phyloP scores from a whole-genome alignment of 2,113 vertebrate genomes.

The Sinocyclocheilus anophthalmus region DNA sequence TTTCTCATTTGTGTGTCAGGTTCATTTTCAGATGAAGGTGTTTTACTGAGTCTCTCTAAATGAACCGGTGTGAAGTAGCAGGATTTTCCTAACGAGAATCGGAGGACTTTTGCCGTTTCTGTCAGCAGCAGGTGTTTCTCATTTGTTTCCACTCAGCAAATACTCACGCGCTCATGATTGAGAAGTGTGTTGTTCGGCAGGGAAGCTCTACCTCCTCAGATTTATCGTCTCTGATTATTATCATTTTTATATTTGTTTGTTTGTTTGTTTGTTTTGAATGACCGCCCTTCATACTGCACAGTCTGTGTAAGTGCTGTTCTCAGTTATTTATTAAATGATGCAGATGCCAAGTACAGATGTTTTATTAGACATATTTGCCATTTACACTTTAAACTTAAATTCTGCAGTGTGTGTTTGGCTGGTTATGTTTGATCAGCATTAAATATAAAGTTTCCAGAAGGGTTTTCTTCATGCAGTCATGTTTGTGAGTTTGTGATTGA shows the following conservation, averaged over 20 bases:
- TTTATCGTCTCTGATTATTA: background rate
- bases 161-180: background rate
- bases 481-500: background rate
- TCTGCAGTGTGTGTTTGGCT: background rate
- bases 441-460: background rate
- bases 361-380: no score
- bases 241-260: no score
- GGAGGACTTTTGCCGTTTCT: background rate
- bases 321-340: no score
- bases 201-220: conserved; percentile 31
- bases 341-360: background rate
- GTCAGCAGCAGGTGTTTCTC: conserved; percentile 51
- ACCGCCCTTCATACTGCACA: no score
- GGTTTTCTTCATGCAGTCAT: background rate
- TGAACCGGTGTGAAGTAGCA: conserved; percentile 30
- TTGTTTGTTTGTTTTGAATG: no score
- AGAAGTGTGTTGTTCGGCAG: background rate
- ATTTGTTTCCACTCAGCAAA: conserved; percentile 31
- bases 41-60: background rate
- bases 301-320: no score
- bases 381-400: no score
- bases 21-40: background rate
- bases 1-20: background rate
- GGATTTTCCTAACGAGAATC: conserved; percentile 12
- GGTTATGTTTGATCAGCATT: background rate